Evolutionary conservation across 2,888 invertebrate species (phyloP).

Genomic region (Nomada ferruginata): DNA sequence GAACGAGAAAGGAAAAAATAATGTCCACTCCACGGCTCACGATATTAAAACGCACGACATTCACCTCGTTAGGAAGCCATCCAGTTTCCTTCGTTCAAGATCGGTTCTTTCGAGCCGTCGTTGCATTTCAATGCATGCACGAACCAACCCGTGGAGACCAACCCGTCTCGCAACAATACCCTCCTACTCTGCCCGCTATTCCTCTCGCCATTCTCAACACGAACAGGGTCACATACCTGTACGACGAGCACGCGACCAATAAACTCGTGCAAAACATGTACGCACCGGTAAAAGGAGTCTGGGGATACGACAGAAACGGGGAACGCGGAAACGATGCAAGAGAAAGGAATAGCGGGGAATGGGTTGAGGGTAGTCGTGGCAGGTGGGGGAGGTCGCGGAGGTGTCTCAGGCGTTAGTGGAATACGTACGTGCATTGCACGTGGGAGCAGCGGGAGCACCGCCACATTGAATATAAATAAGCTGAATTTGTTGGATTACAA

Average conservation of each 20-base stretch:
- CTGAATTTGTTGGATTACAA: conserved; percentile 76
- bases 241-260: conserved; percentile 70
- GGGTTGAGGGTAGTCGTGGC: conserved; percentile 8
- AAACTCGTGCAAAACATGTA: conserved; percentile 71
- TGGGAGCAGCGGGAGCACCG: conserved; percentile 65
- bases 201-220: conserved; percentile 59
- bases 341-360: neutral
- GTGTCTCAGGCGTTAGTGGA: conserved; percentile 69
- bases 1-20: neutral
- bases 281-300: conserved; percentile 61
- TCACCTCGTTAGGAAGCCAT: conserved; percentile 22
- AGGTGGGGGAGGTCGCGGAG: conserved; percentile 24
- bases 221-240: conserved; percentile 62
- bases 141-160: conserved; percentile 18
- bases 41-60: conserved; percentile 3
- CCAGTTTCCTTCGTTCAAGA: neutral
- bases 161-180: conserved; percentile 33
- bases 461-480: conserved; percentile 76
- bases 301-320: neutral
- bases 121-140: conserved; percentile 39
- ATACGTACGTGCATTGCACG: conserved; percentile 73
- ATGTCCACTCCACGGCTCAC: neutral
- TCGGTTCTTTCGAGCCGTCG: neutral
- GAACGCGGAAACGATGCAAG: neutral
- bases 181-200: neutral